Base-by-base conservation (phyloP, 2,888 invertebrate genomes). In the Spodoptera picta region DNA sequence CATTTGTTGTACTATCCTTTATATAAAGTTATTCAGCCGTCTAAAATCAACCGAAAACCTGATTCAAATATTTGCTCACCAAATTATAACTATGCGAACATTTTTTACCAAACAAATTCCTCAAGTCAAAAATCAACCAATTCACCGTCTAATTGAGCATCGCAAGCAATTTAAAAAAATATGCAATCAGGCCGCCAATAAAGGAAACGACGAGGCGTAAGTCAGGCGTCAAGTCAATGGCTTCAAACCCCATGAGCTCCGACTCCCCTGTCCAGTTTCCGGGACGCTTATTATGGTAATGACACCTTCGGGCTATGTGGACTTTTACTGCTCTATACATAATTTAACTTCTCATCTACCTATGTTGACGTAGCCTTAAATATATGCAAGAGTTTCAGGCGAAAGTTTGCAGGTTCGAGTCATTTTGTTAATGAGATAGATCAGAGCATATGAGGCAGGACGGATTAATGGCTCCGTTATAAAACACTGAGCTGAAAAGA, bases 181-280 rank as follows among this genome's bases (percentile, higher is more conserved):
- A 75, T 57, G 57, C 79, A 75, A 81, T 78, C 76, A 73, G 61
- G 60, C 65, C 52, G 51, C 64, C 69, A 77, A 73, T 79, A 74
- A 71, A 62, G 62, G 56, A 75, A 70, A 62, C 70, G 70, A 60
- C 66, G 71, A 70, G 70, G 71, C 73, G 75, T 36, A 74, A 71
- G 76, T 81, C 81, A 78, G 66, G 68, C 81, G 80, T 79, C 83
- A 76, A 77, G 68, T 71, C 66, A 63, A 75, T 61, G 60, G 65
- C 61, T 49, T 52, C 62, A 64, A 63, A 51, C 61, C 73, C 70
- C 73, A 45, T 63, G 71, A 65, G 65, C 50, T 24, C 48, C 61
- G 57, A 58, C 60, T 14, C 61, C 73, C 76, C 73, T 65, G 71
- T 67, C 73, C 70, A 71, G 69, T 77, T 75, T 66, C 75, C 68